These are phyloP conservation scores for Microtus montanus DNA, from an alignment of 2,113 vertebrate genomes.

Conservation along the genomic window DNA sequence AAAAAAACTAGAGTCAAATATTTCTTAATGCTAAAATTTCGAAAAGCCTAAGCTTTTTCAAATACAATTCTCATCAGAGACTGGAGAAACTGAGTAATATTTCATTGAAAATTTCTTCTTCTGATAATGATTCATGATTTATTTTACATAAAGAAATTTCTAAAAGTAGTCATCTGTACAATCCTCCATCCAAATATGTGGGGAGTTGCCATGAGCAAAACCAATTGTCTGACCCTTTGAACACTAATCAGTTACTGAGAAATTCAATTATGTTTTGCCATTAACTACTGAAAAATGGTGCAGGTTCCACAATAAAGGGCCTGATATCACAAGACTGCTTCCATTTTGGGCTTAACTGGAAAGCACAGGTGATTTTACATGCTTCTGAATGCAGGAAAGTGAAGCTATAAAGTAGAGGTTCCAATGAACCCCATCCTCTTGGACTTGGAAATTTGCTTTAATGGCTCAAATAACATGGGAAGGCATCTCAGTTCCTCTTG, in stretches of 20 bases:
- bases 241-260: neutral
- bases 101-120: constrained; percentile 74
- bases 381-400: neutral
- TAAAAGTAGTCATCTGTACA: neutral
- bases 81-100: constrained; percentile 68
- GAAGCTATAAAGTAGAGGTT: neutral
- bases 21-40: constrained; percentile 70
- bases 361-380: neutral
- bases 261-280: neutral
- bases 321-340: neutral
- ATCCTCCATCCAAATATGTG: neutral
- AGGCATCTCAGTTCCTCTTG: neutral
- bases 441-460: neutral
- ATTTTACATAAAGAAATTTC: constrained; percentile 20
- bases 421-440: neutral
- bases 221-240: neutral
- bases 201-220: neutral
- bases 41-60: constrained; percentile 60
- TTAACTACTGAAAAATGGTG: neutral
- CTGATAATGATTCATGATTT: constrained; percentile 29
- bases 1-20: constrained; percentile 58
- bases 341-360: neutral
- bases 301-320: neutral
- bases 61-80: constrained; percentile 72
- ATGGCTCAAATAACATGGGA: neutral